These are phyloP conservation scores for Taenioides sp. DNA, from an alignment of 2,797 vertebrate genomes.

Conservation along the genomic window DNA sequence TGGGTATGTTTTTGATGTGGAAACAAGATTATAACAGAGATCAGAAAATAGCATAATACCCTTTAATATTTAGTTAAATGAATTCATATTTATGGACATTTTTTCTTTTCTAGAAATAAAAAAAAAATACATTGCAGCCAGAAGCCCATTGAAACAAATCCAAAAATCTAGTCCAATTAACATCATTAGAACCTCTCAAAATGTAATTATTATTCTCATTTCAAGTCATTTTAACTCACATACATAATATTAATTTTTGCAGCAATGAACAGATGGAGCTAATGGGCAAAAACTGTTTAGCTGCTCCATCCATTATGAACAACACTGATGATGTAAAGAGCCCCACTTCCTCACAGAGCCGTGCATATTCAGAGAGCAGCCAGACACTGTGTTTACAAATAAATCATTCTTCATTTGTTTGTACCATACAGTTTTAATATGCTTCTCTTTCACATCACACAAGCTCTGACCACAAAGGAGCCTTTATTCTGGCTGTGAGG, in stretches of 20 bases:
- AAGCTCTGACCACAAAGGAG: conserved; percentile 32
- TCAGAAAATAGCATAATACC: too few species aligned
- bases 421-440: conserved; percentile 49
- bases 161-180: too few species aligned
- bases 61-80: too few species aligned
- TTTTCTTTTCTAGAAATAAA: too few species aligned
- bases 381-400: conserved; percentile 54
- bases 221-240: background rate
- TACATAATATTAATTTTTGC: background rate
- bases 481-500: conserved; percentile 32
- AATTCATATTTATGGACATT: too few species aligned
- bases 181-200: background rate
- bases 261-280: conserved; percentile 42
- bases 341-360: conserved; percentile 18
- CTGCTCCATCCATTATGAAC: conserved; percentile 38
- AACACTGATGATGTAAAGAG: conserved; percentile 47
- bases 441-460: conserved; percentile 54
- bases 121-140: too few species aligned
- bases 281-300: conserved; percentile 46
- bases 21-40: too few species aligned
- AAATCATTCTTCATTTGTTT: conserved; percentile 49
- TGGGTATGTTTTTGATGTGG: too few species aligned
- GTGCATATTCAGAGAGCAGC: conserved; percentile 5
- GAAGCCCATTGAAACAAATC: too few species aligned
- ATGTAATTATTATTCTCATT: background rate